Base-by-base conservation (phyloP, 2,797 vertebrate genomes). In the Siniperca scherzeri region DNA sequence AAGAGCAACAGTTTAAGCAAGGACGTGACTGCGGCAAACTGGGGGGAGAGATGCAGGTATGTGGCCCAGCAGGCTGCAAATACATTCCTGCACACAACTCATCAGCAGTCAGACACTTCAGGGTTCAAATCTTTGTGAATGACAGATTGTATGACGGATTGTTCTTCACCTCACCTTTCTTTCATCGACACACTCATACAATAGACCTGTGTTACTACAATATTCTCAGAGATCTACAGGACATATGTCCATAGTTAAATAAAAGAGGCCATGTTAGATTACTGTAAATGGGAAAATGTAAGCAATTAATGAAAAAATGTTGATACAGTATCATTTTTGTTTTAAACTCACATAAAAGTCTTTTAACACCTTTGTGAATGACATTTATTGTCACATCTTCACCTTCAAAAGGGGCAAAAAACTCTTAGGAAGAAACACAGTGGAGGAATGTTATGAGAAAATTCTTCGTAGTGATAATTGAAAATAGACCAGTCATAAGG, bases 81-180 rank as follows among this genome's bases (percentile, higher is more conserved):
- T 46, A n/a, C 87, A 92, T 92, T 94, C 92, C 83, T 85, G 71
- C 44, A 76, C 66, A 67, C 65, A 53, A 60, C 72, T 87, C 74
- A 70, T 74, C 87, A 70, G 56, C 40, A 68, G 36, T 78, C 76
- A 52, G 56, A 76, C 44, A 19, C 71, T 13, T 90, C 88, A 88
- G 70, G 66, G 74, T 77, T 86, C 55, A 79, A 36, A 77, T 76
- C 52, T 83, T 30, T 87, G 64, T 77, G 70, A 90, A 88, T 81
- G 83, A 85, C 62, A 53, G 46, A n/a, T n/a, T n/a, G n/a, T n/a
- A n/a, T n/a, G n/a, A n/a, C n/a, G n/a, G 72, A 79, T 67, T 91
- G 80, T 87, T 90, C 71, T 56, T 81, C n/a, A 78, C 57, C 38
- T 74, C 38, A 61, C 2, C 42, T 2, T 33, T 33, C 69, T 73